phyloP scores from a whole-genome alignment of 2,797 vertebrate species.

The Brachyalestes nurse region DNA sequence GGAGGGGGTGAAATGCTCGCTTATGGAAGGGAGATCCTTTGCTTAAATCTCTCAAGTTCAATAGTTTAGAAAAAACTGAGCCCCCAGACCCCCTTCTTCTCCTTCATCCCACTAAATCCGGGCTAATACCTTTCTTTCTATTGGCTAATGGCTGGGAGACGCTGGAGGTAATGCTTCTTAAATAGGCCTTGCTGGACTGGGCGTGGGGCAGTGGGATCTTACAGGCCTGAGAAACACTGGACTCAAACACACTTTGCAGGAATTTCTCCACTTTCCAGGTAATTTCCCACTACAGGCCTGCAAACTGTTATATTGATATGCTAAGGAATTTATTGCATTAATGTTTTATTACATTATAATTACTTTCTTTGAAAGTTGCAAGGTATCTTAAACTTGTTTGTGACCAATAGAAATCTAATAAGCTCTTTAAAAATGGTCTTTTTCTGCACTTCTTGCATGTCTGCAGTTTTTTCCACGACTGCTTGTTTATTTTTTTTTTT shows the following conservation, averaged over 20 bases:
- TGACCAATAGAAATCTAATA: not conserved
- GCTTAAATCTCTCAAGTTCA: slow-evolving; percentile 85
- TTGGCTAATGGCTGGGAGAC: slow-evolving; percentile 83
- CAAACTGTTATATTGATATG: not conserved
- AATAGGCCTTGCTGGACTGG: slow-evolving; percentile 77
- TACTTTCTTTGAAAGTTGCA: not conserved
- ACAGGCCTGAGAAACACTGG: slow-evolving; percentile 62
- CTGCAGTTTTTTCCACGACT: not conserved
- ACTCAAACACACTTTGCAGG: not conserved
- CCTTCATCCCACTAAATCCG: slow-evolving; percentile 84
- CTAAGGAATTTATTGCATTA: no score
- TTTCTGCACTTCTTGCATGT: not conserved
- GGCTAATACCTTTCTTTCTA: slow-evolving; percentile 83
- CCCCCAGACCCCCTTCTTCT: slow-evolving; percentile 71
- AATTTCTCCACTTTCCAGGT: slow-evolving; percentile 56
- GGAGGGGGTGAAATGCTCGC: slow-evolving; percentile 55
- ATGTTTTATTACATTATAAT: not conserved
- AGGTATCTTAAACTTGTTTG: not conserved
- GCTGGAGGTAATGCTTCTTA: slow-evolving; percentile 82
- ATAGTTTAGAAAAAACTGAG: slow-evolving; percentile 81
- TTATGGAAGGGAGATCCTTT: slow-evolving; percentile 75
- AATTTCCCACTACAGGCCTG: slow-evolving; percentile 17
- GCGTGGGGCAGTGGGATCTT: slow-evolving; percentile 62
- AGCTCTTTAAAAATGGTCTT: not conserved
- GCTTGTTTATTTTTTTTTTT: not conserved